Conservation (phyloP, 1,140 invertebrate species). For the Sitodiplosis mosellana region DNA sequence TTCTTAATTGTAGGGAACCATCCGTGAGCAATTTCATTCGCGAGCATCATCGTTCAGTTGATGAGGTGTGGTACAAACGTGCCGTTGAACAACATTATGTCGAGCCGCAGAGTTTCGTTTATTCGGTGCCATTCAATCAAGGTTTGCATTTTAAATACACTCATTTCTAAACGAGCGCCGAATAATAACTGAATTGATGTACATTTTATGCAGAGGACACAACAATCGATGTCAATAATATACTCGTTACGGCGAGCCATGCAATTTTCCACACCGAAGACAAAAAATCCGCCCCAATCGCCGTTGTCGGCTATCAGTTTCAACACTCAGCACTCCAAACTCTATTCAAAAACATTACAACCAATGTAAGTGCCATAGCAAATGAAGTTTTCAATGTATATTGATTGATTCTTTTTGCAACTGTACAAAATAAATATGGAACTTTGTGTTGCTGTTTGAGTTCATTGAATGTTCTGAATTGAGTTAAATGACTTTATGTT, state of each 20-base stretch:
- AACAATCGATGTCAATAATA: conserved; percentile 37
- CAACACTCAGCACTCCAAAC: conserved; percentile 53
- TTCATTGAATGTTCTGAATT: too few species aligned
- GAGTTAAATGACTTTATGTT: too few species aligned
- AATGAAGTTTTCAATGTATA: not conserved
- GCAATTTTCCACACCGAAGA: conserved; percentile 58
- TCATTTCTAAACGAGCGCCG: not conserved
- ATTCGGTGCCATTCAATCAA: conserved; percentile 60
- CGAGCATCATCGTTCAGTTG: conserved; percentile 57
- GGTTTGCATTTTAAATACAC: conserved; percentile 11
- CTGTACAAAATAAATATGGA: too few species aligned
- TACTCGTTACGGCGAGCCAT: conserved; percentile 69
- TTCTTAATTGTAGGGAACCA: too few species aligned
- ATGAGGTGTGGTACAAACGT: conserved; percentile 84
- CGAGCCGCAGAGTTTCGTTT: conserved; percentile 67
- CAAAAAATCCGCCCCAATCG: conserved; percentile 54
- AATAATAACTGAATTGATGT: too few species aligned
- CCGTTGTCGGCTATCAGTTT: conserved; percentile 84
- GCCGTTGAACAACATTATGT: conserved; percentile 78
- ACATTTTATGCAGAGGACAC: not conserved
- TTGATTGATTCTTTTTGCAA: too few species aligned
- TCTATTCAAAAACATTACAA: conserved; percentile 64
- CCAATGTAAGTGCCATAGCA: conserved; percentile 27
- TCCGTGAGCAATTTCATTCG: conserved; percentile 24
- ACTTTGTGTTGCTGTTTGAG: too few species aligned